Conservation (phyloP, 2,888 invertebrate species). For the Diplolepis rosae region DNA sequence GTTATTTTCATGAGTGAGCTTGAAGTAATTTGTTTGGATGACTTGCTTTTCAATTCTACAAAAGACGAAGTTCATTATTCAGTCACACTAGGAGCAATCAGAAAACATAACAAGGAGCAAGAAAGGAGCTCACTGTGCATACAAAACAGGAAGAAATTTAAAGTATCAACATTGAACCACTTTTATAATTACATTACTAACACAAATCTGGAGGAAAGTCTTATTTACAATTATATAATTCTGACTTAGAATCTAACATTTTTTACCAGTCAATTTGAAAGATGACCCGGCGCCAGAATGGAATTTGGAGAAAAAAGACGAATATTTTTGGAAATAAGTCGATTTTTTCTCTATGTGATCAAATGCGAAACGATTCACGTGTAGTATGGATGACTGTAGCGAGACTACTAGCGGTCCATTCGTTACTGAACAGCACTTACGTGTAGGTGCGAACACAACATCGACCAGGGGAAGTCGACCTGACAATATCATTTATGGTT, state of each 20-base stretch:
- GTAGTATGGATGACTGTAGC: conserved; percentile 51
- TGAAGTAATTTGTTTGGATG: not conserved
- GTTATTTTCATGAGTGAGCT: not conserved
- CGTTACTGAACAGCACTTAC: conserved; percentile 55
- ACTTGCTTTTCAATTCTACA: not conserved
- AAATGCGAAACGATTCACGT: conserved; percentile 31
- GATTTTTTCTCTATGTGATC: not conserved
- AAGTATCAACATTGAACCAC: not conserved
- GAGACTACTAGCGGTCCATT: conserved; percentile 56
- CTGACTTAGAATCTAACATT: not conserved
- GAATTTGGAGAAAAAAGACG: no score
- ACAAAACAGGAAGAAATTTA: not conserved
- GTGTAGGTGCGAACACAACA: conserved; percentile 42
- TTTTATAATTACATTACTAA: not conserved
- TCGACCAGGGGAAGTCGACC: conserved; percentile 44
- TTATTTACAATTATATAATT: not conserved
- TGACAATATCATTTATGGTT: conserved; percentile 72
- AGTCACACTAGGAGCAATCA: not conserved
- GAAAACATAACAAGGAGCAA: not conserved
- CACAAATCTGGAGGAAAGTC: not conserved
- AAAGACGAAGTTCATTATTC: not conserved
- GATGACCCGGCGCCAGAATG: not conserved
- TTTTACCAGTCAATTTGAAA: not conserved
- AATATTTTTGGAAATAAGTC: no score
- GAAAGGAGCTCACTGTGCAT: not conserved